phyloP scores from a whole-genome alignment of 2,113 vertebrate genomes.

The Columba livia region DNA sequence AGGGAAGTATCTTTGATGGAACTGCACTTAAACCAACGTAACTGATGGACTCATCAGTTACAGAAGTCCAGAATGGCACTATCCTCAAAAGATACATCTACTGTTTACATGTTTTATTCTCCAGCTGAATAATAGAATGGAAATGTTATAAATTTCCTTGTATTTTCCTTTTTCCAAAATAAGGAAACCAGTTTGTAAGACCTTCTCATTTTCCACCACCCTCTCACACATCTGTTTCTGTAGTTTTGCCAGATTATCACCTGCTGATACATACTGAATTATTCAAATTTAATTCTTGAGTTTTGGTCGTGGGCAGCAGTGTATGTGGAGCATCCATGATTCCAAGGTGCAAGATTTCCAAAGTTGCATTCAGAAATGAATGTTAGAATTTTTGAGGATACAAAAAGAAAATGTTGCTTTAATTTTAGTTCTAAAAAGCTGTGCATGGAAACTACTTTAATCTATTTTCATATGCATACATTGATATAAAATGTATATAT shows the following conservation, averaged over 20 bases:
- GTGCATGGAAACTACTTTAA: neutral
- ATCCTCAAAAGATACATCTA: neutral
- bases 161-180: neutral
- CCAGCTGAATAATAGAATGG: neutral
- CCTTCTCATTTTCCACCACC: neutral
- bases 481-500: neutral
- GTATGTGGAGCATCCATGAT: neutral
- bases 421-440: neutral
- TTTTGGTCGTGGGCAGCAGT: neutral
- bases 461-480: neutral
- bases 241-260: neutral
- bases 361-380: neutral
- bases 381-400: neutral
- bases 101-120: neutral
- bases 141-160: neutral
- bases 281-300: neutral
- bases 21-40: neutral
- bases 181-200: neutral
- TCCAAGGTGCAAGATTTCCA: neutral
- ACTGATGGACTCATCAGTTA: neutral
- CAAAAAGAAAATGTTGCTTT: neutral
- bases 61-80: neutral
- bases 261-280: neutral
- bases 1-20: neutral
- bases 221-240: neutral